Evolutionary conservation across 1,140 invertebrate species (phyloP).

Genomic region (Lucilia cuprina): DNA sequence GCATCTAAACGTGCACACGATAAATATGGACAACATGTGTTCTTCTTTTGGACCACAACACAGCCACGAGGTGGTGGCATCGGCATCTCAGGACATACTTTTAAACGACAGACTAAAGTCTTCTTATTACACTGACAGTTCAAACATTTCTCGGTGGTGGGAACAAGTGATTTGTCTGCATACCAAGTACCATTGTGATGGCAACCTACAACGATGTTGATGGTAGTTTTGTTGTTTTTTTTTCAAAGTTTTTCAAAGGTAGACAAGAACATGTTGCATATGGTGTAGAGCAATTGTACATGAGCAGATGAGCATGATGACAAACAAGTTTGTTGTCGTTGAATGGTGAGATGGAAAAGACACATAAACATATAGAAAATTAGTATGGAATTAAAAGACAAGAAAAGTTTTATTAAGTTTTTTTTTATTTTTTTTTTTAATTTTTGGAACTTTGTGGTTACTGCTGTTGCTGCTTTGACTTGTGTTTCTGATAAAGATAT

Average conservation of each 20-base stretch:
- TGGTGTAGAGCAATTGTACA: not conserved
- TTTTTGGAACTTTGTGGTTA: not conserved
- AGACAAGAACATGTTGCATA: not conserved
- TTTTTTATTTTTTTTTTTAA: no score
- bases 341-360: conserved; percentile 5
- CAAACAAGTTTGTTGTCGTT: not conserved
- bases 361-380: conserved; percentile 19
- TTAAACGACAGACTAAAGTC: conserved; percentile 76
- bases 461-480: not conserved
- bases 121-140: conserved; percentile 76
- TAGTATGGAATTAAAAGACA: conserved; percentile 4
- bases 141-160: conserved; percentile 77
- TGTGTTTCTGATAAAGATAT: not conserved
- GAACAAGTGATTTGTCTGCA: conserved; percentile 70
- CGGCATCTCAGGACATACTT: conserved; percentile 77
- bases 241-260: not conserved
- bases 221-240: not conserved
- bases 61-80: conserved; percentile 77
- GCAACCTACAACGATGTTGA: conserved; percentile 66
- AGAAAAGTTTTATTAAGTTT: not conserved
- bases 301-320: not conserved
- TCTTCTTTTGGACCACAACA: conserved; percentile 70
- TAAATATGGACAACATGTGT: conserved; percentile 78
- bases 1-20: conserved; percentile 71
- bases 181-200: conserved; percentile 72